Evolutionary conservation across 2,888 invertebrate genomes (phyloP).

Genomic region (Pristionchus maxplancki): DNA sequence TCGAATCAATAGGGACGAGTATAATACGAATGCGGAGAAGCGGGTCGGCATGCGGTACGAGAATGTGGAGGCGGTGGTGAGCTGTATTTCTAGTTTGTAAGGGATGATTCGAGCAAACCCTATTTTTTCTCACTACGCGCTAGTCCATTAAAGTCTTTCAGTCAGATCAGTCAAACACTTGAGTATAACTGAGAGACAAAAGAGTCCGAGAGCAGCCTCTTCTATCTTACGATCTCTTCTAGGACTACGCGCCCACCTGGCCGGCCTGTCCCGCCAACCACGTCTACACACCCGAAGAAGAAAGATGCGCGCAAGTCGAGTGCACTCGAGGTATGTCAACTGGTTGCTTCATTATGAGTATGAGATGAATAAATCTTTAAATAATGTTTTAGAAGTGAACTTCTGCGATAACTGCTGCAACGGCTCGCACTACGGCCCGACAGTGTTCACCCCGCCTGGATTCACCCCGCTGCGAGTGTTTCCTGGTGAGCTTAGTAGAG

Average conservation of each 20-base stretch:
- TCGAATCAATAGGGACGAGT: neutral
- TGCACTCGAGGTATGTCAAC: neutral
- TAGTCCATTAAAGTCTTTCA: too few species aligned
- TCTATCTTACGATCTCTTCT: neutral
- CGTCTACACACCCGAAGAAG: neutral
- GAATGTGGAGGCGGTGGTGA: constrained; percentile 9
- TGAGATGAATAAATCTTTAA: neutral
- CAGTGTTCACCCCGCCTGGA: constrained; percentile 18
- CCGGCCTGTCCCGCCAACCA: neutral
- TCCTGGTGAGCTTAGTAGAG: neutral
- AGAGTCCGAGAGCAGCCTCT: too few species aligned
- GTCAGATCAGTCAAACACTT: too few species aligned
- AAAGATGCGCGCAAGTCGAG: neutral
- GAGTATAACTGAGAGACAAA: too few species aligned
- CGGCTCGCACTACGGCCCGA: constrained; percentile 35
- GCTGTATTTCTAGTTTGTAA: neutral
- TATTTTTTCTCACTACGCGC: too few species aligned
- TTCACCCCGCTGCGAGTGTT: constrained; percentile 1
- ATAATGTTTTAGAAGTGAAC: neutral
- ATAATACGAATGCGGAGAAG: neutral
- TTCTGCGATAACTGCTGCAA: constrained; percentile 45
- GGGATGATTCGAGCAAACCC: too few species aligned
- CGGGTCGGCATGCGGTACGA: neutral
- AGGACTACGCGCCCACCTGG: constrained; percentile 39
- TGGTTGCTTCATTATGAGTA: neutral